Evolutionary conservation across 2,113 vertebrate species (phyloP), one percentile per base, ranked within the genome.

Genomic region (Ammodytes marinus): DNA sequence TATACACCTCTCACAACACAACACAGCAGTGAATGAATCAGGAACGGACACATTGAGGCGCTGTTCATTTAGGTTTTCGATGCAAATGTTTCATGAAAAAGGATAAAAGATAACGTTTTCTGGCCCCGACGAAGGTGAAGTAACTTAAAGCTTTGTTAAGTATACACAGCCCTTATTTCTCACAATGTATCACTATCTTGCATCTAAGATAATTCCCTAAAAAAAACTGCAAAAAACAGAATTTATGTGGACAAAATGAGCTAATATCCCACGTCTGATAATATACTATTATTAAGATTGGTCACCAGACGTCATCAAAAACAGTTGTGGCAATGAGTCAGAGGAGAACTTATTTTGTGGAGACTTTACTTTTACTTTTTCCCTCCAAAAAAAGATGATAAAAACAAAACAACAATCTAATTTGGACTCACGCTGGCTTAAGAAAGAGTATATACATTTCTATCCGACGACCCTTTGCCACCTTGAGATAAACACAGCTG

Each of bases 401-500:
- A 83, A 81, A 78, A 81, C 82, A 69, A 15, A 19, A 63, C 14
- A 55, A 72, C 43, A 27, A 71, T 74, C 35, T 75, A 42, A 77
- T 89, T 73, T 79, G 60, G 70, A 69, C 66, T 86, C 60, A 49
- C 4, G 55, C 78, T 80, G 79, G n/a, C 53, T 79, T 59, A 15
- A 45, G 54, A 69, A 43, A 69, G 66, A 47, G 27, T 27, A 42
- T 0, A 10, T 72, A n/a, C n/a, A 8, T 87, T 43, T 73, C 54
- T 47, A 69, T 67, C 12, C 42, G 82, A 86, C 27, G 27, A 27
- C 27, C 91, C 83, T 91, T 77, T 76, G 76, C 68, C 64, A 65
- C 83, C 78, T 76, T 68, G 80, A 84, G 74, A 35, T 27, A 82
- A 71, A 71, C 58, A 74, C 73, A 66, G 69, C 77, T 71, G 64